Evolutionary conservation across 2,888 invertebrate species (phyloP).

Genomic region (Diarsia dahlii): DNA sequence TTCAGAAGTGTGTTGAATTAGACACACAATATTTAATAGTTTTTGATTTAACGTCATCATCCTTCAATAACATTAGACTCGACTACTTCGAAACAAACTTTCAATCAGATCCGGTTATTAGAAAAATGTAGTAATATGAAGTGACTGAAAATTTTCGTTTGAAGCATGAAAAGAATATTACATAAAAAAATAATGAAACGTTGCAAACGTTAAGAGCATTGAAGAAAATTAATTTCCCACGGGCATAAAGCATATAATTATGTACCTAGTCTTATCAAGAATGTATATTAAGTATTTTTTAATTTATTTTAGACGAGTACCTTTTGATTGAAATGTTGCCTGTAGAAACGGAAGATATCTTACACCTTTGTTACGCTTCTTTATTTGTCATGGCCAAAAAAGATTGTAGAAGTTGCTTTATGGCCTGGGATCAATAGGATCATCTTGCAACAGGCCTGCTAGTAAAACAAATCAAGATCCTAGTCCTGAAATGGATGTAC

Average conservation of each 20-base stretch:
- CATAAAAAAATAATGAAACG: conserved; percentile 68
- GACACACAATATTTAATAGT: background rate
- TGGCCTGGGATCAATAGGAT: background rate
- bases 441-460: background rate
- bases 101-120: conserved; percentile 10
- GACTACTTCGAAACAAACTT: conserved; percentile 9
- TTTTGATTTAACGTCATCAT: background rate
- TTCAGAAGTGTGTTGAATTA: conserved; percentile 7
- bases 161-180: conserved; percentile 64
- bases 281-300: conserved; percentile 21
- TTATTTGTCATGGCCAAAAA: background rate
- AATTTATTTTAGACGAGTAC: background rate
- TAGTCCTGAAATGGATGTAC: background rate
- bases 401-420: background rate
- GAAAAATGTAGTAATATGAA: conserved; percentile 23
- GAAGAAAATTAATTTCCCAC: conserved; percentile 77
- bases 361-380: background rate
- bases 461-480: background rate
- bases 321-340: conserved; percentile 14
- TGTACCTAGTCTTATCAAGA: conserved; percentile 66
- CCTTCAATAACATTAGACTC: background rate
- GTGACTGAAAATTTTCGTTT: conserved; percentile 47
- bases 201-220: conserved; percentile 71
- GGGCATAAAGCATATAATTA: conserved; percentile 71
- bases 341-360: background rate